Conservation (phyloP, 2,113 vertebrate genomes). For the Chelonoidis abingdonii region DNA sequence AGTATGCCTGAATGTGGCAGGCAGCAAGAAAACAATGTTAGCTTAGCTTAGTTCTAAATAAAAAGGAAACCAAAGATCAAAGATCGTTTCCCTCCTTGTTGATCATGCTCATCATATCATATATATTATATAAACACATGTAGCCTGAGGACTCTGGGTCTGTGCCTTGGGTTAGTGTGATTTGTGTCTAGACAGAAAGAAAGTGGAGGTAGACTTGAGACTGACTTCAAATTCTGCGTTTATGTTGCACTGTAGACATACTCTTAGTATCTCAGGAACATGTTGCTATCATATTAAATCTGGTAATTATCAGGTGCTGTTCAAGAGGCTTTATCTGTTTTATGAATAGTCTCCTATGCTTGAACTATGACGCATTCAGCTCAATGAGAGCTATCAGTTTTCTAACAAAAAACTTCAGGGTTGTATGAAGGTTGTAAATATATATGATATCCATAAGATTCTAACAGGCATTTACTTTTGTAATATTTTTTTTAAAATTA, state of each 20-base stretch:
- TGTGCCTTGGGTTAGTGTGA: background rate
- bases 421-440: background rate
- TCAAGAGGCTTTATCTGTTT: background rate
- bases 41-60: background rate
- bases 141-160: background rate
- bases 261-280: background rate
- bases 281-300: background rate
- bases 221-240: background rate
- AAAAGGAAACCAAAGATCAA: background rate
- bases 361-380: background rate
- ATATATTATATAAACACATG: background rate
- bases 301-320: background rate
- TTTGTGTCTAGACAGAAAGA: background rate
- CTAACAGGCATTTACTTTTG: background rate
- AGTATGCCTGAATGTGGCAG: background rate
- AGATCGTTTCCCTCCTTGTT: background rate
- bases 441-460: background rate
- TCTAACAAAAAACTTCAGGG: background rate
- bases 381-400: background rate
- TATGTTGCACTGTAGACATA: background rate
- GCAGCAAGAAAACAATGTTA: background rate
- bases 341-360: background rate
- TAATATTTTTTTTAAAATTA: background rate
- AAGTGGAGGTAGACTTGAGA: background rate
- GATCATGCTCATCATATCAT: background rate